These are phyloP conservation scores for Drosophila sordidula DNA, from an alignment of 2,888 invertebrate genomes.

Conservation along the genomic window DNA sequence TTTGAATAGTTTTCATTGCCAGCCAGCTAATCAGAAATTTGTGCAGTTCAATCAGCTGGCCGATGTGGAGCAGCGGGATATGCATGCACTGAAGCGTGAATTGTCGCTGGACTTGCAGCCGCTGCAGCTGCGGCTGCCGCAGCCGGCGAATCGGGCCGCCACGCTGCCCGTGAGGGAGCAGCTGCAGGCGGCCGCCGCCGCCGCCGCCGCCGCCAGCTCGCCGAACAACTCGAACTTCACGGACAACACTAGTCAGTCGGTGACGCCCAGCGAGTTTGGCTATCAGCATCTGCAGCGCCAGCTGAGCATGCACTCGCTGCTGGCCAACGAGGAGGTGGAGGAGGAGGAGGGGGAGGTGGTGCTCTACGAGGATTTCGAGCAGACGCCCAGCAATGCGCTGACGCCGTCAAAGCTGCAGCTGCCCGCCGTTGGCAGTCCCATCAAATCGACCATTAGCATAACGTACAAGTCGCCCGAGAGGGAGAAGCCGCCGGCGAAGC, in stretches of 20 bases:
- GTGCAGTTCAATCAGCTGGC: slow-evolving; percentile 56
- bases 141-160: slow-evolving; percentile 58
- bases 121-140: slow-evolving; percentile 64
- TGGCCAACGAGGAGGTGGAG: slow-evolving; percentile 77
- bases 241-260: slow-evolving; percentile 85
- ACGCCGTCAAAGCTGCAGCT: slow-evolving; percentile 65
- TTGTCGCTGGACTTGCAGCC: slow-evolving; percentile 84
- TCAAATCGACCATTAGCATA: slow-evolving; percentile 90
- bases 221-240: slow-evolving; percentile 84
- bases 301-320: slow-evolving; percentile 83
- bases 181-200: slow-evolving; percentile 20
- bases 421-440: slow-evolving; percentile 85
- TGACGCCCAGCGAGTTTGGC: slow-evolving; percentile 85
- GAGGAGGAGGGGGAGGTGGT: slow-evolving; percentile 33
- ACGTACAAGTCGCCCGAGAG: slow-evolving; percentile 88
- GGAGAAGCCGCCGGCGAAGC: slow-evolving; percentile 68
- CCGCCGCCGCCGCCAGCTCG: slow-evolving; percentile 64
- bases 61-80: slow-evolving; percentile 82
- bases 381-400: slow-evolving; percentile 81
- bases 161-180: slow-evolving; percentile 75
- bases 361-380: slow-evolving; percentile 83
- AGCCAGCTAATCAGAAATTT: too few relatives aligned
- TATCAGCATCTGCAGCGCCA: slow-evolving; percentile 85
- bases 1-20: background rate
- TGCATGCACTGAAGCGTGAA: slow-evolving; percentile 84